Percentiles rank a stretch among this genome's conserved stretches.
phyloP scores from a whole-genome alignment of 2,113 vertebrate genomes.

The Oncorhynchus kisutch region DNA sequence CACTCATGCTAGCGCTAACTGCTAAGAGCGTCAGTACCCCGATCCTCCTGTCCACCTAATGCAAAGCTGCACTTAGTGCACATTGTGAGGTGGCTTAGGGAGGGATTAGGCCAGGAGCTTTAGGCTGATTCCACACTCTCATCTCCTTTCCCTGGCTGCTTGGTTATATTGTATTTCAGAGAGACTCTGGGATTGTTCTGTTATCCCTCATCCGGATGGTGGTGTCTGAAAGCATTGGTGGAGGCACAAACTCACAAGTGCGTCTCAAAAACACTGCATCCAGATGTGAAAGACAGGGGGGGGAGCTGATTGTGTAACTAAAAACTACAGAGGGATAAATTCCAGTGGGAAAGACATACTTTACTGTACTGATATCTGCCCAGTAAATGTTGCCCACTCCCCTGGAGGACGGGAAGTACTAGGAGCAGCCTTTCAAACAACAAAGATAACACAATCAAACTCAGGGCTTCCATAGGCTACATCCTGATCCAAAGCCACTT shows the following conservation, averaged over 20 bases:
- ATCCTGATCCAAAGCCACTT: no score
- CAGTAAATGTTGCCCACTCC: no score
- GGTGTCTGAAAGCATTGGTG: neutral
- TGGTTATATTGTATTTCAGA: neutral
- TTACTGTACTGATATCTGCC: no score
- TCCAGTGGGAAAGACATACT: no score
- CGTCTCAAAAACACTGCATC: no score
- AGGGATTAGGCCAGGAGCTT: constrained; percentile 68
- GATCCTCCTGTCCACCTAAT: constrained; percentile 45
- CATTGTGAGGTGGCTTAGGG: constrained; percentile 64
- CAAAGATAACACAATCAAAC: no score
- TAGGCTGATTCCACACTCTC: constrained; percentile 51
- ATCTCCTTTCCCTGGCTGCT: constrained; percentile 23
- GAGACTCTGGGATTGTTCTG: neutral
- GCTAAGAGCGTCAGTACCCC: constrained; percentile 45
- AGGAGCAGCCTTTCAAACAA: no score
- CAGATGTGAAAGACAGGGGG: no score
- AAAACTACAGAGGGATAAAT: no score
- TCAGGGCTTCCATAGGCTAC: no score
- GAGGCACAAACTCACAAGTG: neutral
- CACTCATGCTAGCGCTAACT: constrained; percentile 34
- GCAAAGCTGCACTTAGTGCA: constrained; percentile 59
- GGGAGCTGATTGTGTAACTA: no score
- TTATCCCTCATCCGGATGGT: neutral
- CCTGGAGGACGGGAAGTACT: no score